These are phyloP conservation scores for Myiagra hebetior DNA, from an alignment of 2,113 vertebrate genomes.

Conservation along the genomic window DNA sequence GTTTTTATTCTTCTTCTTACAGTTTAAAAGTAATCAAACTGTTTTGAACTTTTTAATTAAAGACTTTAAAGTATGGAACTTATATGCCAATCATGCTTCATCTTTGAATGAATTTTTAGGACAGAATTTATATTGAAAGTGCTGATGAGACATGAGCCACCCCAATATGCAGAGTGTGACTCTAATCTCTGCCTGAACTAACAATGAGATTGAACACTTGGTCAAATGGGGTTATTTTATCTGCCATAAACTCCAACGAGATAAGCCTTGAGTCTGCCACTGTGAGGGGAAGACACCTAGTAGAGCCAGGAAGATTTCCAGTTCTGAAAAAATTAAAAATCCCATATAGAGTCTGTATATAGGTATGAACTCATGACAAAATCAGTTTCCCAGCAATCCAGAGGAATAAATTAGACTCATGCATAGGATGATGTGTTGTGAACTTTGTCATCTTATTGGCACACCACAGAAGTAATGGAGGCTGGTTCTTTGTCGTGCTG, in stretches of 20 bases:
- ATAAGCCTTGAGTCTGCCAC: neutral
- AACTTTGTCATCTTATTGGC: neutral
- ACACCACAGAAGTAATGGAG: neutral
- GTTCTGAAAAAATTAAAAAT: neutral
- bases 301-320: neutral
- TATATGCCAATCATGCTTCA: neutral
- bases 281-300: neutral
- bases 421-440: neutral
- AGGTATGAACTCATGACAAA: rapidly evolving
- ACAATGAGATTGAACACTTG: neutral
- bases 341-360: neutral
- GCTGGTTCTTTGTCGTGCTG: neutral
- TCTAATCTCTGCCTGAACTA: neutral
- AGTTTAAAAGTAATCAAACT: neutral
- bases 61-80: neutral
- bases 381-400: neutral
- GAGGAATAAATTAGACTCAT: neutral
- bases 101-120: neutral
- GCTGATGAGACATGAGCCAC: neutral
- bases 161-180: neutral
- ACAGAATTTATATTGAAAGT: neutral
- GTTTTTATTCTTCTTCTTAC: neutral
- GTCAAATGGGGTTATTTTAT: neutral
- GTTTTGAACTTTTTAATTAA: neutral
- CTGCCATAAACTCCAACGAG: neutral